Base-by-base conservation (phyloP, 2,797 vertebrate species). In the Hephaestus fuliginosus region DNA sequence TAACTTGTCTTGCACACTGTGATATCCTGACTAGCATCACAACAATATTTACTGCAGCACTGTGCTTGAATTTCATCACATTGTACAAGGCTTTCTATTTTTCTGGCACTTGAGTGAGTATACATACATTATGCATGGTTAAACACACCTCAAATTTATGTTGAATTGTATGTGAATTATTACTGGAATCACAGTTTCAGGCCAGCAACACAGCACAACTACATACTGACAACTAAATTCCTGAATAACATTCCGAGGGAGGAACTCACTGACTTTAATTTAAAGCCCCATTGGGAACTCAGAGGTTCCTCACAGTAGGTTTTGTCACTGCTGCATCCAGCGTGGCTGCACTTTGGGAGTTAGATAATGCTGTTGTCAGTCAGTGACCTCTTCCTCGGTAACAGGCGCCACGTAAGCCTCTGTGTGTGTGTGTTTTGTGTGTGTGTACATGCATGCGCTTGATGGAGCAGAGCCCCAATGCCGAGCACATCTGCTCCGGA, bases 401-500 rank as follows among this genome's bases (percentile, higher is more conserved):
- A 89, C 78, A 86, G 81, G 81, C 82, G 7, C 74, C 58, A 53
- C 7, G 12, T 87, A 85, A 85, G 74, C 76, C 72, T 80, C 20
- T 68, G 61, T 75, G 46, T 22, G n/a, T 76, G 43, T 81, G 51
- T 69, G 46, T 76, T 8, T 52, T n/a, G 66, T 62, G 44, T 33
- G 36, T 53, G 60, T 76, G 43, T 83, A 77, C 66, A 33, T 43
- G 85, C 60, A 60, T 92, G 88, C 81, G 90, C 86, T 89, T 78
- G 89, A 91, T 63, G 83, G 86, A 93, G 89, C 88, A 87, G 75
- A 91, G 91, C 85, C 85, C 91, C 91, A 87, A 89, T 90, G 89
- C 89, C 22, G 80, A 88, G 86, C 90, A 93, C 93, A 94, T 94
- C 94, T 95, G 94, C 87, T 94, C 90, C 70, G 80, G 85, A 92